Percentiles rank a stretch among this genome's conserved stretches.
phyloP scores from a whole-genome alignment of 2,888 invertebrate species.

The Drosophila kanekoi region DNA sequence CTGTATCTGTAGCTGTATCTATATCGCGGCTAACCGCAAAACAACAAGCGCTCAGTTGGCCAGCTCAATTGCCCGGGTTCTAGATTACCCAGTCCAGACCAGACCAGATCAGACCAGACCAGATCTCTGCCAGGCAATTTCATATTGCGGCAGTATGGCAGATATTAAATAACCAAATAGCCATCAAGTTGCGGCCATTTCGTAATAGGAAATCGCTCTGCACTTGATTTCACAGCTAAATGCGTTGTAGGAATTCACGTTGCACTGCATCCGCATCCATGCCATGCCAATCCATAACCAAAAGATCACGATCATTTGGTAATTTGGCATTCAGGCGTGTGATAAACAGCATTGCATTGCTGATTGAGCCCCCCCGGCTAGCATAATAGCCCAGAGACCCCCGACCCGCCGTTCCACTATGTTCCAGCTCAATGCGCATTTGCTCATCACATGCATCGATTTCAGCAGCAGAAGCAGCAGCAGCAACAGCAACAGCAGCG shows the following conservation, averaged over 20 bases:
- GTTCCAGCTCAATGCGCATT: constrained; percentile 49
- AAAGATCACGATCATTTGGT: constrained; percentile 60
- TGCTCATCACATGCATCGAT: constrained; percentile 45
- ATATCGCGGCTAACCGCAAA: constrained; percentile 74
- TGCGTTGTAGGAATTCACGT: constrained; percentile 67
- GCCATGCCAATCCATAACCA: constrained; percentile 13
- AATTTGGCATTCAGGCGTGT: constrained; percentile 76
- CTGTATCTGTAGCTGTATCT: constrained; percentile 37
- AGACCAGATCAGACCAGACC: constrained; percentile 19
- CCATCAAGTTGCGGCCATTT: constrained; percentile 75
- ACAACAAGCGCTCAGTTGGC: constrained; percentile 55
- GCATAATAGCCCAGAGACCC: constrained; percentile 6
- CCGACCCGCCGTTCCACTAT: background rate
- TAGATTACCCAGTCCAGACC: constrained; percentile 56
- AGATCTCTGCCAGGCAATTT: constrained; percentile 52
- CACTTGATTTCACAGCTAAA: constrained; percentile 75
- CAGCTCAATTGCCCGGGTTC: constrained; percentile 67
- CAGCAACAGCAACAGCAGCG: constrained; percentile 11
- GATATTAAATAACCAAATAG: constrained; percentile 80
- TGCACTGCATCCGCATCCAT: constrained; percentile 23
- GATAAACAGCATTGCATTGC: constrained; percentile 71
- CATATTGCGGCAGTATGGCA: constrained; percentile 57
- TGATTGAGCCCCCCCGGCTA: constrained; percentile 48
- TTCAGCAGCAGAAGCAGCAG: constrained; percentile 7
- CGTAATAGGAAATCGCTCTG: constrained; percentile 75